A percentile compares a stretch with the other conserved stretches of the same genome.
Conservation (phyloP, 1,140 invertebrate species). For the Brachionus calyciflorus region DNA sequence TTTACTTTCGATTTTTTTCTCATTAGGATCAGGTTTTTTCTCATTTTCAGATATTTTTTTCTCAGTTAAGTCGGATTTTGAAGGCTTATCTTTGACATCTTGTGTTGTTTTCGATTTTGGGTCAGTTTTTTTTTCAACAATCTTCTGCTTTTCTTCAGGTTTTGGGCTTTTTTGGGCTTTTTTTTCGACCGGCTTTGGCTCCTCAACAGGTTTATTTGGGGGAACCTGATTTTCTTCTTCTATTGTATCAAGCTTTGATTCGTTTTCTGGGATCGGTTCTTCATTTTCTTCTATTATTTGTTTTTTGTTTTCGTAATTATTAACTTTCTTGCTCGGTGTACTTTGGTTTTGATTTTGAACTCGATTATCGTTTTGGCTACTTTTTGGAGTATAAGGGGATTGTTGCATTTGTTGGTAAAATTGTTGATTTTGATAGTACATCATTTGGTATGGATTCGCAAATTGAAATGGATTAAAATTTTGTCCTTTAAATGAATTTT, state of each 20-base stretch:
- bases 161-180: neutral
- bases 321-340: neutral
- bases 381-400: too few species aligned
- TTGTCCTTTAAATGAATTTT: neutral
- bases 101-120: neutral
- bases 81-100: neutral
- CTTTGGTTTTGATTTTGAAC: too few species aligned
- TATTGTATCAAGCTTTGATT: neutral
- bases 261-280: neutral
- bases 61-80: too few species aligned
- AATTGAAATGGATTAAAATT: constrained; percentile 19
- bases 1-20: neutral
- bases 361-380: too few species aligned
- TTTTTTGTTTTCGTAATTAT: neutral
- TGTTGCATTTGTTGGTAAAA: neutral
- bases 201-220: neutral
- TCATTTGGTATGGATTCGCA: neutral
- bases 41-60: neutral
- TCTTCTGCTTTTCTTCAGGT: neutral
- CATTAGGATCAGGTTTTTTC: neutral
- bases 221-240: constrained; percentile 17
- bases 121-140: neutral
- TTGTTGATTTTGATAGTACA: constrained; percentile 18
- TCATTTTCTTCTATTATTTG: constrained; percentile 14
- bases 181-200: neutral